Percentiles rank a stretch among this genome's conserved stretches.
Conservation (phyloP, 2,888 invertebrate species). For the Pinctada fucata region DNA sequence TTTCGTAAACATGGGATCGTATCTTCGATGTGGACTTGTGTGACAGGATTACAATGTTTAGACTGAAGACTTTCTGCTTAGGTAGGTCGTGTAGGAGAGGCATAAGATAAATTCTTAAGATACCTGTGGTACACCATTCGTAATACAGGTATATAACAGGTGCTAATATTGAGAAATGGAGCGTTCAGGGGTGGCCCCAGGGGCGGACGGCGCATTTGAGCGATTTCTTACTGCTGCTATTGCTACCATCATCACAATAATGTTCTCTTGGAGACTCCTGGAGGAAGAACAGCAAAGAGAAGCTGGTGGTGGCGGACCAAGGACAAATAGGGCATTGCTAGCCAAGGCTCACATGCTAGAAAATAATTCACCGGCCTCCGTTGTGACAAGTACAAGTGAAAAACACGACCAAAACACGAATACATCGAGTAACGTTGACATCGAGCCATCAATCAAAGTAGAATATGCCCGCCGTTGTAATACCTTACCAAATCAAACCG, state of each 20-base stretch:
- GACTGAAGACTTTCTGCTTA: neutral
- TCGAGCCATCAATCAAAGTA: neutral
- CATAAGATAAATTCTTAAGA: slow-evolving; percentile 13
- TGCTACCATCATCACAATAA: slow-evolving; percentile 73
- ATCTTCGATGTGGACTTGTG: too few species aligned
- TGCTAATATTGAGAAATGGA: slow-evolving; percentile 17
- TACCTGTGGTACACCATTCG: slow-evolving; percentile 9
- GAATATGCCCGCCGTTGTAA: neutral
- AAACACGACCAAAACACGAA: neutral
- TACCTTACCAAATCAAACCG: neutral
- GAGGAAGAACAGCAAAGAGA: slow-evolving; percentile 62
- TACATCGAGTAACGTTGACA: neutral
- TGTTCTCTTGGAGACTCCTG: slow-evolving; percentile 73
- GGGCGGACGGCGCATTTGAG: slow-evolving; percentile 69
- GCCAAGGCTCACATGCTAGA: neutral
- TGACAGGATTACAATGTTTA: too few species aligned
- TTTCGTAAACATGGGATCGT: too few species aligned
- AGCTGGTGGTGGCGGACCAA: slow-evolving; percentile 29
- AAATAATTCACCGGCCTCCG: neutral
- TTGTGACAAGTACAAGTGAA: neutral
- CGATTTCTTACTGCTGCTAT: slow-evolving; percentile 73
- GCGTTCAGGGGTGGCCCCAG: slow-evolving; percentile 36
- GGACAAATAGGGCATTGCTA: neutral
- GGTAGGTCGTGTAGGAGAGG: slow-evolving; percentile 4
- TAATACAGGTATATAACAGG: slow-evolving; percentile 14